Evolutionary conservation across 2,797 vertebrate species (phyloP).

Genomic region (Ptychadena robeensis): DNA sequence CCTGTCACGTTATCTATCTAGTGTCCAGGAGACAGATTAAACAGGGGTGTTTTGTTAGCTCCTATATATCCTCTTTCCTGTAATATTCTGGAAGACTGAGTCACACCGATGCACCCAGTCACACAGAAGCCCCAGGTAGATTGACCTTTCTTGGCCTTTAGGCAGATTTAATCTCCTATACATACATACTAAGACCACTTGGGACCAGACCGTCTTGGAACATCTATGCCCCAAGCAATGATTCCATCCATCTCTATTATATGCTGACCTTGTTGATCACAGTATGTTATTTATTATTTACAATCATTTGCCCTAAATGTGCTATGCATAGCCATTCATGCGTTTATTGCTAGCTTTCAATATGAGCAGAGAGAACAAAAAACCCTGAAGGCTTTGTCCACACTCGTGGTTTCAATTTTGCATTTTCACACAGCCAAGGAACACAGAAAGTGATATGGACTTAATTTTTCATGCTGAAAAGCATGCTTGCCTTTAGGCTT

Average conservation of each 20-base stretch:
- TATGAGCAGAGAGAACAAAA: not conserved
- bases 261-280: constrained; percentile 1
- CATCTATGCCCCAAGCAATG: constrained; percentile 5
- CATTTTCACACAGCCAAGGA: not conserved
- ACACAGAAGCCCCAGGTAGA: constrained; percentile 18
- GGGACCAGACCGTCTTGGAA: not conserved
- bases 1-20: not conserved
- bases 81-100: not conserved
- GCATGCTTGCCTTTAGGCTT: not conserved
- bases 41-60: not conserved
- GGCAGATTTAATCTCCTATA: constrained; percentile 31
- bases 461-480: not conserved
- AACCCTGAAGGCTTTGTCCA: not conserved
- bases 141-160: constrained; percentile 26
- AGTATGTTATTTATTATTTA: constrained; percentile 29
- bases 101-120: not conserved
- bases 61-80: not conserved
- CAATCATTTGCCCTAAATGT: not conserved
- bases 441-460: not conserved
- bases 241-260: not conserved
- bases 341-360: constrained; percentile 2
- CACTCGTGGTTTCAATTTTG: not conserved
- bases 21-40: not conserved
- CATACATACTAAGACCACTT: constrained; percentile 14
- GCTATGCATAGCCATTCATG: not conserved